These are phyloP conservation scores for Coenonympha glycerion DNA, from an alignment of 2,888 invertebrate genomes.

Conservation along the genomic window DNA sequence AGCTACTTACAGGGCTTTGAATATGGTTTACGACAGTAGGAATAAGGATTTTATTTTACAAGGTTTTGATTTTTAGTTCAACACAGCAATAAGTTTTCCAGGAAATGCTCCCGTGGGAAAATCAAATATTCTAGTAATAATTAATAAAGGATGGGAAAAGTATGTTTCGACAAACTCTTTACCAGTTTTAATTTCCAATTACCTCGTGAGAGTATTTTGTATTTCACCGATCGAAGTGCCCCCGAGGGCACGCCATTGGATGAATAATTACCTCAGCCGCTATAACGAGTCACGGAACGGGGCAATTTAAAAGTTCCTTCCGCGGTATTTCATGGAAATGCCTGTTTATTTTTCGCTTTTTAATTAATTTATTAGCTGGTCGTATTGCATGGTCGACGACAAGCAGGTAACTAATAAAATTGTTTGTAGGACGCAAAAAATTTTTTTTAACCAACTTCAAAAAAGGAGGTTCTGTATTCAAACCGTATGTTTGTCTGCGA, in stretches of 20 bases:
- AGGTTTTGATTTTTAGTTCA: too few species aligned
- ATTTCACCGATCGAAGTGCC: slow-evolving; percentile 11
- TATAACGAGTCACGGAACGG: slow-evolving; percentile 11
- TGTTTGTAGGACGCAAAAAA: not conserved
- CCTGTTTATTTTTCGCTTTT: slow-evolving; percentile 10
- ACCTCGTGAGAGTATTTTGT: slow-evolving; percentile 5
- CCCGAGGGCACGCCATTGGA: slow-evolving; percentile 9
- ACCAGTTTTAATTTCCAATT: not conserved
- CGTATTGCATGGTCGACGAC: not conserved
- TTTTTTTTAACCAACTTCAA: too few species aligned
- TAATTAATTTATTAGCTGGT: slow-evolving; percentile 6
- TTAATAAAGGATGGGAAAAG: too few species aligned
- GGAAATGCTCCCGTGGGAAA: too few species aligned
- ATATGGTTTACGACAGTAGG: too few species aligned
- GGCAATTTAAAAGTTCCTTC: slow-evolving; percentile 17
- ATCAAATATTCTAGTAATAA: too few species aligned
- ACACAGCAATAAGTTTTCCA: too few species aligned
- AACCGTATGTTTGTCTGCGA: too few species aligned
- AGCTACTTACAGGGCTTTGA: too few species aligned
- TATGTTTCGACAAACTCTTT: not conserved
- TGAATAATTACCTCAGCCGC: slow-evolving; percentile 14
- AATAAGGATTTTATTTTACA: too few species aligned
- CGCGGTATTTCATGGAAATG: slow-evolving; percentile 6
- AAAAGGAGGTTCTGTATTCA: too few species aligned
- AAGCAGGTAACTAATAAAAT: not conserved